Base-by-base conservation (phyloP, 1,140 invertebrate species). In the Drosophila busckii region DNA sequence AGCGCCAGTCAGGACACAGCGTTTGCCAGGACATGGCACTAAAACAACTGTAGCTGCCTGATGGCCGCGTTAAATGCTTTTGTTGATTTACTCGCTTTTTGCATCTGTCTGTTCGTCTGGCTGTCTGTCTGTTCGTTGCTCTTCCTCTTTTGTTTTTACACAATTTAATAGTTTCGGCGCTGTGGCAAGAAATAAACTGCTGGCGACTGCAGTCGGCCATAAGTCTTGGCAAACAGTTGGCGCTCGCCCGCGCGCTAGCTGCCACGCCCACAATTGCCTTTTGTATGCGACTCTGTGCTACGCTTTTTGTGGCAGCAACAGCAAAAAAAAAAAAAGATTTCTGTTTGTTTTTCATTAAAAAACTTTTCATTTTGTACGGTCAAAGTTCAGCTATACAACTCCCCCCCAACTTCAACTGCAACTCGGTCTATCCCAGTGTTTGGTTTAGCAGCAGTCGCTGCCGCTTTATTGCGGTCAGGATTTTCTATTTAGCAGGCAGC, bases 331-430 rank as follows among this genome's bases (percentile, higher is more conserved):
- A 80, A n/a, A n/a, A n/a, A n/a, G n/a, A n/a, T n/a, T n/a, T 82
- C 64, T 82, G 75, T 82, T 82, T 82, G 75, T 70, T 82, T 82
- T 82, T 82, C 75, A 82, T 82, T 82, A 82, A 82, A 82, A 82
- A 82, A 70, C 62, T 55, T 70, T 66, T 64, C 65, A 66, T 48
- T 70, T 48, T 61, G 60, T 56, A 62, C 61, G 75, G 75, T 67
- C 60, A 82, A 82, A 82, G 75, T 80, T 80, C 75, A 49, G 40
- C 49, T 42, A 19, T 20, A n/a, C n/a, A n/a, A n/a, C n/a, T n/a
- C n/a, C n/a, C n/a, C n/a, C n/a, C 41, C 23, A 8, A 16, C 23
- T 60, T 19, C 38, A 7, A 7, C 8, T 5, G 29, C 20, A 3
- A 4, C 23, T 28, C 19, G 12, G 13, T n/a, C 26, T 41, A 8